Evolutionary conservation across 2,113 vertebrate species (phyloP), one percentile per base, ranked within the genome.

Genomic region (Serinus canaria): DNA sequence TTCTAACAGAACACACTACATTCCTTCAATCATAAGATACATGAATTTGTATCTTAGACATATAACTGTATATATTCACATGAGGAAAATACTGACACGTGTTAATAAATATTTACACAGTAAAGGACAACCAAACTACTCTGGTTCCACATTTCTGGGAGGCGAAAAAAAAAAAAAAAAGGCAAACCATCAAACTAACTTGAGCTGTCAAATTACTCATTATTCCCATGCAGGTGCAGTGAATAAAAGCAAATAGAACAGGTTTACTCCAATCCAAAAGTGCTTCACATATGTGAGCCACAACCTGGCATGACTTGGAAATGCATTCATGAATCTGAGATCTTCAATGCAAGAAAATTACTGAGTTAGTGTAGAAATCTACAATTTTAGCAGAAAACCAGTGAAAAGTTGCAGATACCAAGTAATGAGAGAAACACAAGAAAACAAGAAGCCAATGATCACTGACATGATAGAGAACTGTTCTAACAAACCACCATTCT

Each of bases 31-130:
- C 14, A 15, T 12, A 21, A 56, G 10, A 66, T 8, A 50, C 2
- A n/a, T 5, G 4, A 27, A 70, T 43, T 39, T 35, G 9, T 21
- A 43, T 70, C 31, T 77, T 41, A 50, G 27, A 53, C 30, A 80
- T 7, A 31, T 33, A 86, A 15, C 14, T 18, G 15, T 33, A 74
- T 28, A 68, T 88, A 89, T 35, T 74, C 63, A 75, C 17, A 17
- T 0, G 8, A 35, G 20, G 22, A 52, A 93, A 86, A 52, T 6
- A 76, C 0, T 35, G 16, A 64, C 15, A 23, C 1, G 0, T 10
- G 24, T 50, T 63, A 47, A 47, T 17, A 82, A 83, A 59, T 43
- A 77, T 24, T 84, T 47, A 58, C 20, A 83, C 24, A 47, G 27
- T 9, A 59, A 46, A 94, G 49, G 17, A 90, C 56, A 90, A 81